A percentile compares a stretch with the other conserved stretches of the same genome.
These are phyloP conservation scores for Muntiacus muntjak DNA, from an alignment of 2,113 vertebrate genomes.

Conservation along the genomic window DNA sequence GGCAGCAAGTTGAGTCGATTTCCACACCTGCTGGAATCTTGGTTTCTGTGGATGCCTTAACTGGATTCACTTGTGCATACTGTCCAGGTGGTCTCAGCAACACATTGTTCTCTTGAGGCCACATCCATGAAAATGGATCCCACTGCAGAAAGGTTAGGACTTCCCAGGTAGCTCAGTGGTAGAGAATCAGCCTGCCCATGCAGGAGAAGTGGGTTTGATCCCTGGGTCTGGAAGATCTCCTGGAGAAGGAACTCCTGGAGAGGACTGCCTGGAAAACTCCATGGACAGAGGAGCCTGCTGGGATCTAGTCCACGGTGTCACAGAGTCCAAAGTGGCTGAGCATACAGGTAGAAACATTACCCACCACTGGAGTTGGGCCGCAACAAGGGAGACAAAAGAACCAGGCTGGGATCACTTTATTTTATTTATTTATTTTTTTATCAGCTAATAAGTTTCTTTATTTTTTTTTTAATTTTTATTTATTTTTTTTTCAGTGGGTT, in stretches of 20 bases:
- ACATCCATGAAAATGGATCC: background rate
- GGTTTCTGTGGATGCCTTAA: background rate
- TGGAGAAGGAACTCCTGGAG: background rate
- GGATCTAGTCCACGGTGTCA: background rate
- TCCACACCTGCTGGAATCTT: background rate
- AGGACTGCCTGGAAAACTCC: background rate
- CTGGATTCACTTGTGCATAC: background rate
- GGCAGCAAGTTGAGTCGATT: background rate
- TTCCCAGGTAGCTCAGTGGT: background rate
- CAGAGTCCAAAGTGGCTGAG: background rate
- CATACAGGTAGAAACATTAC: background rate
- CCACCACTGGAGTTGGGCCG: background rate
- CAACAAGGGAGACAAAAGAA: background rate
- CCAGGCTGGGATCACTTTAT: background rate
- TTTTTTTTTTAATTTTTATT: no score
- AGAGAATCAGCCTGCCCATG: background rate
- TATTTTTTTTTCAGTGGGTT: no score
- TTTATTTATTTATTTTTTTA: no score
- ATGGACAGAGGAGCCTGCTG: background rate
- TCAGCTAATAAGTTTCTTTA: no score
- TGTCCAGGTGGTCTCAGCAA: background rate
- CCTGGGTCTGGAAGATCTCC: background rate
- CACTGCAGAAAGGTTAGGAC: background rate
- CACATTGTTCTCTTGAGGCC: background rate
- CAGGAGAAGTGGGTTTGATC: background rate